These are phyloP conservation scores for Megaustenia siamemsis DNA, from an alignment of 2,888 invertebrate genomes.

Conservation along the genomic window DNA sequence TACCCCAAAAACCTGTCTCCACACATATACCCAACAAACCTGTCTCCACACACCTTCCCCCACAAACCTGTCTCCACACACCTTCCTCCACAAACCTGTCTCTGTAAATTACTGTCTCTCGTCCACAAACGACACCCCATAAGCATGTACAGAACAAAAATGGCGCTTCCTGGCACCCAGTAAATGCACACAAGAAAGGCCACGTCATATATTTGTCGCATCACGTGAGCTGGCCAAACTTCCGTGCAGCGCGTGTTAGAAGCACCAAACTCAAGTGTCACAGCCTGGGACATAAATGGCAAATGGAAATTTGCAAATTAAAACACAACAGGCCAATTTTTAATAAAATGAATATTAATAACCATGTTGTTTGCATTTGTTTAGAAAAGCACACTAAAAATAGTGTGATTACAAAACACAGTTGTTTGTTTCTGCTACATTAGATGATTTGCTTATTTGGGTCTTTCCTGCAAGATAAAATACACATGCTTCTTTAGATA, in stretches of 20 bases:
- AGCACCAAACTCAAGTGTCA: conserved; percentile 42
- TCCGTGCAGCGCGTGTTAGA: conserved; percentile 60
- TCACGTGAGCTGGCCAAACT: conserved; percentile 69
- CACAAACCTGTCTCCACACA: background rate
- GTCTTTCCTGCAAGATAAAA: no score
- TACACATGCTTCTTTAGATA: no score
- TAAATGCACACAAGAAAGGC: conserved; percentile 88
- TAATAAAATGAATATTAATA: no score
- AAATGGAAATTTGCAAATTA: no score
- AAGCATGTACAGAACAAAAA: conserved; percentile 77
- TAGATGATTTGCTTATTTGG: no score
- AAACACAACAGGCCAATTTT: no score
- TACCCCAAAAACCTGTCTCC: background rate
- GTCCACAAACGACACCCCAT: conserved; percentile 82
- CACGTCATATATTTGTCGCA: conserved; percentile 84
- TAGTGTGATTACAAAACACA: no score
- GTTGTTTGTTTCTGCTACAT: no score
- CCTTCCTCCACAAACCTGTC: conserved; percentile 51
- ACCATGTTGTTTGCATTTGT: background rate
- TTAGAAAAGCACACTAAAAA: background rate
- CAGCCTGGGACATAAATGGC: conserved; percentile 41
- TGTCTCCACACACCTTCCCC: background rate
- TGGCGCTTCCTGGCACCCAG: conserved; percentile 85
- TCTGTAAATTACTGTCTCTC: conserved; percentile 61
- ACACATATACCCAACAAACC: background rate